phyloP scores from a whole-genome alignment of 2,113 vertebrate species.

The Platanista minor region DNA sequence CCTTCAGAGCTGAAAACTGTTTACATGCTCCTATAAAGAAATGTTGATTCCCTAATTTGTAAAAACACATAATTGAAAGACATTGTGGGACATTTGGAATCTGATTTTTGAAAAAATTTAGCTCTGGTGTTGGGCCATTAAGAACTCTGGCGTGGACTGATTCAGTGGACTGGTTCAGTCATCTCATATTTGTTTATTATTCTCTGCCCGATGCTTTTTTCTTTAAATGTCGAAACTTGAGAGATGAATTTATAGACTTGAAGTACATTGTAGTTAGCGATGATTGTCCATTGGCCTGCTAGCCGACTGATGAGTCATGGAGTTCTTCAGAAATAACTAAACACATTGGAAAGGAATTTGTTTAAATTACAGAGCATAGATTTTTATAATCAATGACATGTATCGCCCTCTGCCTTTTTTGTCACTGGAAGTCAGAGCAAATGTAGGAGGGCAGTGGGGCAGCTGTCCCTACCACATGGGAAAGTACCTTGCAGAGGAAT shows the following conservation, averaged over 20 bases:
- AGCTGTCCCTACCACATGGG: not conserved
- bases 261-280: not conserved
- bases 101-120: not conserved
- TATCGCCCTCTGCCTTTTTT: not conserved
- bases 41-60: not conserved
- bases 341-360: not conserved
- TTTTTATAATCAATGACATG: not conserved
- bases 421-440: not conserved
- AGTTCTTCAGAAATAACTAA: not conserved
- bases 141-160: not conserved
- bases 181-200: not conserved
- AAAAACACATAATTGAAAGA: not conserved
- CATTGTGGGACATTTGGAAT: not conserved
- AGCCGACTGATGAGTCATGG: fast-evolving
- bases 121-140: fast-evolving
- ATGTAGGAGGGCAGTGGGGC: not conserved
- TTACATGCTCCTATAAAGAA: not conserved
- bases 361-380: not conserved
- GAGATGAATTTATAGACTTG: not conserved
- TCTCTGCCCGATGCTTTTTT: not conserved
- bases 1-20: not conserved
- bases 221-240: not conserved
- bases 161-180: not conserved
- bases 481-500: not conserved
- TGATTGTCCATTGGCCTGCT: not conserved